phyloP scores from a whole-genome alignment of 2,113 vertebrate species.

The Thalassarche chlororhynchos region DNA sequence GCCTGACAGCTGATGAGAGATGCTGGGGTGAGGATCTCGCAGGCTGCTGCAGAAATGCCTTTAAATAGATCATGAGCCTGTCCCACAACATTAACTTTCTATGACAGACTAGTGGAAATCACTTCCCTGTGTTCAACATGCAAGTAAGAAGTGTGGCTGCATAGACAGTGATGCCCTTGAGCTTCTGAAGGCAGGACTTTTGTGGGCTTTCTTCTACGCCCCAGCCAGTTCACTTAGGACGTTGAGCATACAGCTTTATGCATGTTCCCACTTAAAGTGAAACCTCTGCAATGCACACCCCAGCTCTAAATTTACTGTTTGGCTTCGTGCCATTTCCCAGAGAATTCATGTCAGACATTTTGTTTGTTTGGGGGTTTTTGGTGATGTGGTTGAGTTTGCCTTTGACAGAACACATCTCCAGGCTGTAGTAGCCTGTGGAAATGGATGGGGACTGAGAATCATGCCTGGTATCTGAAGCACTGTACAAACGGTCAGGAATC shows the following conservation, averaged over 20 bases:
- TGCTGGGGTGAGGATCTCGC: neutral
- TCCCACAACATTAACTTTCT: slow-evolving; percentile 22
- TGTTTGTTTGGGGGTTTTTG: neutral
- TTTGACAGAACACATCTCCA: neutral
- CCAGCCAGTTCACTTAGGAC: neutral
- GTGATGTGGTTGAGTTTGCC: neutral
- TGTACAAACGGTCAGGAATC: neutral
- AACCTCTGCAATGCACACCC: neutral
- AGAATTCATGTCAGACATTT: neutral
- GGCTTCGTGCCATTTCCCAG: neutral
- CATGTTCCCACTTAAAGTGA: neutral
- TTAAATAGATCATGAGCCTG: slow-evolving; percentile 19
- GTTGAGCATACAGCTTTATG: neutral
- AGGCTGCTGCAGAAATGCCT: slow-evolving; percentile 1
- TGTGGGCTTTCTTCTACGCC: neutral
- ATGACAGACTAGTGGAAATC: neutral
- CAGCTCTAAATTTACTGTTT: neutral
- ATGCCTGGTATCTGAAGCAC: neutral
- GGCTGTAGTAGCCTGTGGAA: neutral
- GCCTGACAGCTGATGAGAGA: slow-evolving; percentile 33
- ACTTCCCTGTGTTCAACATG: neutral
- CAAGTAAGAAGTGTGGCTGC: neutral
- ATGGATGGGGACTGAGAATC: neutral
- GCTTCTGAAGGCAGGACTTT: neutral
- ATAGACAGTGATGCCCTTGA: neutral